Base-by-base conservation (phyloP, 2,113 vertebrate genomes). In the Callocephalon fimbriatum region DNA sequence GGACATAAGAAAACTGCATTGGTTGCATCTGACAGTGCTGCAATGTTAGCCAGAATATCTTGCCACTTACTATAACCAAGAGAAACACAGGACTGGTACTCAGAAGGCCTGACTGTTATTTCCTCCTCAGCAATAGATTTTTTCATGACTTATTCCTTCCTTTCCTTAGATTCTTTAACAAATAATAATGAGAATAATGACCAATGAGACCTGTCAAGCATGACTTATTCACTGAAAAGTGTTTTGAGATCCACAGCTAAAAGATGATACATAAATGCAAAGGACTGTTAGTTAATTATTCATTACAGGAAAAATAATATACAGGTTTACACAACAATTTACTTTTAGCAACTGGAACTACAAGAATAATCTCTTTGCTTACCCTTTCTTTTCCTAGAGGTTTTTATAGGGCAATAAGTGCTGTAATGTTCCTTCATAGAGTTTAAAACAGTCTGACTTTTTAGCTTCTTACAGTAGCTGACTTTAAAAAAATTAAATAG, bases 221-320 rank as follows among this genome's bases (percentile, higher is more conserved):
- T 18, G 53, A 38, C 23, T 68, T 80, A 87, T 77, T 86, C 45
- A 32, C 13, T 44, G 47, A 77, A 56, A 67, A 68, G 66, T 87
- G 77, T 85, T 92, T 95, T 96, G 72, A 88, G 91, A 96, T 96
- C 95, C 78, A 47, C 92, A 94, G 82, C 88, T 94, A 93, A 90
- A 96, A 90, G 62, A 78, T 73, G 35, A 90, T 62, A 37, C 27
- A 29, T 48, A 86, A 44, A 56, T 54, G 63, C 22, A 82, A 88
- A 96, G 71, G 85, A 86, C 72, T 90, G 42, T 82, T 81, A 70
- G 40, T 74, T 74, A 76, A 73, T 83, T 93, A 63, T 82, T 68
- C 56, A 40, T 70, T 87, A n/a, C 23, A 58, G 19, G 20, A 37
- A 80, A 82, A 94, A 50, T 10, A 56, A 27, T 54, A 85, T 9